Percentiles rank a stretch among this genome's conserved stretches.
phyloP scores from a whole-genome alignment of 2,888 invertebrate species.

The Diplolepis rosae region DNA sequence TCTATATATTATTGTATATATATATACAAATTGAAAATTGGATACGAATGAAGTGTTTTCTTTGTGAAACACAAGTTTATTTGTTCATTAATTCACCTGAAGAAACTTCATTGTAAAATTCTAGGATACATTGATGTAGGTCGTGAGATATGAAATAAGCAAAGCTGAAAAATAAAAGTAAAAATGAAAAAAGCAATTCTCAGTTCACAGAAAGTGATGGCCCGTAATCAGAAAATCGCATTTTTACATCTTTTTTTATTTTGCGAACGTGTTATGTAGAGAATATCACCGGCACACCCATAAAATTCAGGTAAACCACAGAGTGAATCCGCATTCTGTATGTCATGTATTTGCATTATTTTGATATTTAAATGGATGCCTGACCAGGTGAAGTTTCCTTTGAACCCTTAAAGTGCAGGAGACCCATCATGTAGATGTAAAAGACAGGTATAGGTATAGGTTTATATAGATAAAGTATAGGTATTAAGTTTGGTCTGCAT shows the following conservation, averaged over 20 bases:
- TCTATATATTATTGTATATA: no score
- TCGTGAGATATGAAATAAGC: no score
- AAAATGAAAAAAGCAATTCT: no score
- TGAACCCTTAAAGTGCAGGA: not conserved
- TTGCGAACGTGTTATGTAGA: not conserved
- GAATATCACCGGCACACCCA: conserved; percentile 34
- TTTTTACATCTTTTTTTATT: not conserved
- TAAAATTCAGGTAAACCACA: conserved; percentile 48
- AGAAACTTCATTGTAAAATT: no score
- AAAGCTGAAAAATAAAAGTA: no score
- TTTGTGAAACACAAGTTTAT: no score
- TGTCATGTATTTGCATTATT: conserved; percentile 43
- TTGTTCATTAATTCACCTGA: no score
- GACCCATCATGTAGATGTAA: not conserved
- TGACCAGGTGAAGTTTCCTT: conserved; percentile 6
- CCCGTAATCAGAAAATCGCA: no score
- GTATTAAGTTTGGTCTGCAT: not conserved
- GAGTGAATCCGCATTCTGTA: conserved; percentile 42
- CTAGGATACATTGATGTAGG: no score
- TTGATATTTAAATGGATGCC: conserved; percentile 42
- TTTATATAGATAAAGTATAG: not conserved
- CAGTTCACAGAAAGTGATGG: no score
- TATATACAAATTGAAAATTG: no score
- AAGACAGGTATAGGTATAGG: not conserved
- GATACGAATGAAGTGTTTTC: no score